Evolutionary conservation across 2,888 invertebrate genomes (phyloP), one percentile per base, ranked within the genome.

Genomic region (Hirudinaria manillensis): DNA sequence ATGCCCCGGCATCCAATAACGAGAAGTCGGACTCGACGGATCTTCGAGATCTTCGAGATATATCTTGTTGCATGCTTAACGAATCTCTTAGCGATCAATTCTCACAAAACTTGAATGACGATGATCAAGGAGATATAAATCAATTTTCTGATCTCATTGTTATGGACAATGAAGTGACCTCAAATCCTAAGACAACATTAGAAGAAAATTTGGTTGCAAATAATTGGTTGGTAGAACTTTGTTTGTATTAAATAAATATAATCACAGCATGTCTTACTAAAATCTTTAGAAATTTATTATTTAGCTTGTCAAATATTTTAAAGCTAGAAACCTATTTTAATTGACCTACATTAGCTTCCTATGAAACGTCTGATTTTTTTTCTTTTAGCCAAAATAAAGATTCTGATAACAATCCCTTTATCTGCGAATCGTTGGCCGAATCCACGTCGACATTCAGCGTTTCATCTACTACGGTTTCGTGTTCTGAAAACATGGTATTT

Each of bases 91-190:
- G 38, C 29, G 73, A 73, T n/a, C 56, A 53, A 10, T 61, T 56
- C 65, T 19, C 65, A 24, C 72, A 72, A 55, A 72, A 53, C 56
- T 55, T 65, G 56, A 73, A 65, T 45, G 73, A 73, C 24, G 73
- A 73, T 55, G 72, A 72, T 56, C 72, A 72, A 36, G 73, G 73
- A 24, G 73, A 73, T 32, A 73, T 73, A 51, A 73, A 73, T 32
- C 73, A 73, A 38, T 73, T 73, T 34, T 73, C 73, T n/a, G 73
- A 73, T 38, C 73, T 73, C 38, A 73, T 73, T 65, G 73, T 73
- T 29, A 73, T 73, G 73, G 73, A 73, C 27, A 65, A 56, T 65
- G 73, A 73, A 34, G 65, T 65, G 19, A 34, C 73, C 24, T 56
- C 36, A 19, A 56, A 73, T 34, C 36, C 73, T 29, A 72, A 61